phyloP scores from a whole-genome alignment of 2,113 vertebrate species.

The Carettochelys insculpta region DNA sequence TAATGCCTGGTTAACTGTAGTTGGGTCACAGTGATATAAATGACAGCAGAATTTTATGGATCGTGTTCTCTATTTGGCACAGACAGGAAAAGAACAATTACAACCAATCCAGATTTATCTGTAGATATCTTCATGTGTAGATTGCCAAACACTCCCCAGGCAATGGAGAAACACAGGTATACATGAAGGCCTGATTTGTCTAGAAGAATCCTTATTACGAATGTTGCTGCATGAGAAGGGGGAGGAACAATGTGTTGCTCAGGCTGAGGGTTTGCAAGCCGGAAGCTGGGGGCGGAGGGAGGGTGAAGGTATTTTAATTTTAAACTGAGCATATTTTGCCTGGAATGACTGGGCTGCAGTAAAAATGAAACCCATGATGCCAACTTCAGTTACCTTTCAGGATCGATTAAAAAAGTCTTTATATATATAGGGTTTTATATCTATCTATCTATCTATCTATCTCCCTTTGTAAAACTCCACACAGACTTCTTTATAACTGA shows the following conservation, averaged over 20 bases:
- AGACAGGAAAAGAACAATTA: not conserved
- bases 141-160: not conserved
- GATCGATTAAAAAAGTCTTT: rapidly evolving
- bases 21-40: not conserved
- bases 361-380: not conserved
- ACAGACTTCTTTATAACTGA: not conserved
- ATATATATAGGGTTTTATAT: too few relatives aligned
- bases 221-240: not conserved
- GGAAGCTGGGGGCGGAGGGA: not conserved
- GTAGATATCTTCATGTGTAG: not conserved
- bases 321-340: not conserved
- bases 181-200: too few relatives aligned
- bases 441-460: too few relatives aligned
- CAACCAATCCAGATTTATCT: not conserved
- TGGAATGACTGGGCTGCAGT: not conserved
- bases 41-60: not conserved
- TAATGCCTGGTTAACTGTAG: not conserved
- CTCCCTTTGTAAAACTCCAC: not conserved
- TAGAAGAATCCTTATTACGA: too few relatives aligned
- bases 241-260: conserved; percentile 1
- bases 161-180: too few relatives aligned
- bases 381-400: not conserved
- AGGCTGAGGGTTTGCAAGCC: rapidly evolving
- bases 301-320: not conserved
- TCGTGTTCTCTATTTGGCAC: not conserved